Evolutionary conservation across 2,888 invertebrate genomes (phyloP).

Genomic region (Callyntrura guangdongensis): DNA sequence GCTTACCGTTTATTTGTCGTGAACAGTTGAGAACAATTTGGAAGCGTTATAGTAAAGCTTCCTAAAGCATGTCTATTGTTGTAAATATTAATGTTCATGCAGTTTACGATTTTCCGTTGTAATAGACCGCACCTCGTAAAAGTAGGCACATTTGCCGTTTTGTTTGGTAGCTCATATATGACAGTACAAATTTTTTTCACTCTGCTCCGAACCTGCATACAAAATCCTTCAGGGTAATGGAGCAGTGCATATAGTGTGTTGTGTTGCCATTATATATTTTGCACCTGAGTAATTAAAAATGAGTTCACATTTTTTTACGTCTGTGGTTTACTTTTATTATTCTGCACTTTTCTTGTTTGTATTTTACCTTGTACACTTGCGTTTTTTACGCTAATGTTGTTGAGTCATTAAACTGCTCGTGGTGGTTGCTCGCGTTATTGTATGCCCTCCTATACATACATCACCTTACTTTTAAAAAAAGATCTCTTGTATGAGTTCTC

Average conservation of each 20-base stretch:
- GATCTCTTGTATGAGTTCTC: conserved; percentile 25
- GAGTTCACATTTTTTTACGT: conserved; percentile 8
- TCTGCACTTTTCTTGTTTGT: conserved; percentile 5
- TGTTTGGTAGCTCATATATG: not conserved
- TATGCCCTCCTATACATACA: conserved; percentile 3
- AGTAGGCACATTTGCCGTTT: not conserved
- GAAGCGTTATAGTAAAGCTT: not conserved
- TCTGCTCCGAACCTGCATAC: conserved; percentile 12
- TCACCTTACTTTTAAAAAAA: not conserved
- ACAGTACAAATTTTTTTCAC: not conserved
- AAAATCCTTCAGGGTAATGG: conserved; percentile 18
- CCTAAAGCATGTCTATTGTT: not conserved
- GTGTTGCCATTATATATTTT: not conserved
- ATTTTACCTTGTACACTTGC: conserved; percentile 14
- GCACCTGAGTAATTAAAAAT: conserved; percentile 61
- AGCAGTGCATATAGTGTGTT: conserved; percentile 33
- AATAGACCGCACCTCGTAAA: conserved; percentile 25
- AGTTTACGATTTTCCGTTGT: not conserved
- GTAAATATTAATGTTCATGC: not conserved
- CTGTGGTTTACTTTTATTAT: conserved; percentile 28
- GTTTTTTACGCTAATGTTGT: conserved; percentile 36
- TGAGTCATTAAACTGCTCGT: conserved; percentile 53
- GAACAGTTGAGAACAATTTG: not conserved
- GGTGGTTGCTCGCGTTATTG: conserved; percentile 40
- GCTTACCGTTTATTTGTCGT: no score